phyloP scores from a whole-genome alignment of 2,888 invertebrate species.

The Cheilosia grossa region DNA sequence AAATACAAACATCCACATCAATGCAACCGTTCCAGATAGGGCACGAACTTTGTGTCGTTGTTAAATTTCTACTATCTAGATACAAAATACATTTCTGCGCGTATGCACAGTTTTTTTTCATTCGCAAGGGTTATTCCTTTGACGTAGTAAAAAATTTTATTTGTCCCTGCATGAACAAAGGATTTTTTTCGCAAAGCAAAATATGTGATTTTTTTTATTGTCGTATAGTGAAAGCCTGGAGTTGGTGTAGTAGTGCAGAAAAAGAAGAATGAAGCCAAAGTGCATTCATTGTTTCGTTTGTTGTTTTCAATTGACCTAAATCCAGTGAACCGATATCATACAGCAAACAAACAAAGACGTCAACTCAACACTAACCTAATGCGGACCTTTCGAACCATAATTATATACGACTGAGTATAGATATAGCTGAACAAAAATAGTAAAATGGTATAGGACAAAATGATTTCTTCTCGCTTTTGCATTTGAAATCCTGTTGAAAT shows the following conservation, averaged over 20 bases:
- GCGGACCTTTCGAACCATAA: slow-evolving; percentile 2
- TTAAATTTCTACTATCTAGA: slow-evolving; percentile 16
- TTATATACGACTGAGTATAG: not conserved
- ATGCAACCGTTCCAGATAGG: slow-evolving; percentile 24
- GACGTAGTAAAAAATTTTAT: slow-evolving; percentile 44
- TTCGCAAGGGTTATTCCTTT: slow-evolving; percentile 17
- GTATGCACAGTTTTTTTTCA: not conserved
- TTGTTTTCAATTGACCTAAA: slow-evolving; percentile 56
- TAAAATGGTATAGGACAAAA: not conserved
- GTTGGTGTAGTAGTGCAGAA: not conserved
- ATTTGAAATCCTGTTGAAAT: slow-evolving; percentile 6
- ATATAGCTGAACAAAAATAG: not conserved
- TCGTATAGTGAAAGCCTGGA: slow-evolving; percentile 16
- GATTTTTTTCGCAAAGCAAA: slow-evolving; percentile 44
- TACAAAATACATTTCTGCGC: slow-evolving; percentile 16
- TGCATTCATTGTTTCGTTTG: slow-evolving; percentile 27
- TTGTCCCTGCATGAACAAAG: slow-evolving; percentile 39
- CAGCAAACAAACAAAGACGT: slow-evolving; percentile 39
- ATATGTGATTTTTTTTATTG: slow-evolving; percentile 8
- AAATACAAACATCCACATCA: not conserved
- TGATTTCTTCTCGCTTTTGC: slow-evolving; percentile 11
- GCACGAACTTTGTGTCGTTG: slow-evolving; percentile 15
- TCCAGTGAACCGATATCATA: slow-evolving; percentile 54
- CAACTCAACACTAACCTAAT: slow-evolving; percentile 40
- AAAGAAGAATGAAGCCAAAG: slow-evolving; percentile 1